phyloP scores from a whole-genome alignment of 2,113 vertebrate species.

The Nibea albiflora region DNA sequence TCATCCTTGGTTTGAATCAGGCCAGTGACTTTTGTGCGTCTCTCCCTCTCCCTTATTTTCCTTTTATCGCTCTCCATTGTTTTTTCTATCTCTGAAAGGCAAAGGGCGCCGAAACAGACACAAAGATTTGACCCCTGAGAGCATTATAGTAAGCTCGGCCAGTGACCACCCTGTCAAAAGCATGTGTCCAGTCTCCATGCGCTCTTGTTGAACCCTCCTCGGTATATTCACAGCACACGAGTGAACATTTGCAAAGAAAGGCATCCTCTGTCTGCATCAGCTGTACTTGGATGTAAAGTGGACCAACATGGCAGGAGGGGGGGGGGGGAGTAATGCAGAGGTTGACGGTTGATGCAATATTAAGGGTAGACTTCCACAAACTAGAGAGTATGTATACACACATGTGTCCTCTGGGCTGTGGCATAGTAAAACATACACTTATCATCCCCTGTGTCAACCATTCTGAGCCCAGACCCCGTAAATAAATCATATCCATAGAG shows the following conservation, averaged over 20 bases:
- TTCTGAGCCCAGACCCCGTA: conserved; percentile 26
- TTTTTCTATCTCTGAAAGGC: background rate
- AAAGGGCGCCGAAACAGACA: background rate
- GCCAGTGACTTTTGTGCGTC: background rate
- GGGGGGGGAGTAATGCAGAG: background rate
- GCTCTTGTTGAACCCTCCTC: background rate
- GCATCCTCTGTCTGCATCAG: background rate
- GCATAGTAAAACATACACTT: conserved; percentile 46
- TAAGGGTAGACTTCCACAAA: conserved; percentile 12
- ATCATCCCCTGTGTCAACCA: conserved; percentile 42
- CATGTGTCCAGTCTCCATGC: background rate
- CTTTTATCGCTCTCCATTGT: background rate
- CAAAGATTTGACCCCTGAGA: background rate
- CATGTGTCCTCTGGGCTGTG: conserved; percentile 13
- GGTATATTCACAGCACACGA: background rate
- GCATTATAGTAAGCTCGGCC: background rate
- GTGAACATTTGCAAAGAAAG: background rate
- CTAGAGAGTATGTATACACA: conserved; percentile 12
- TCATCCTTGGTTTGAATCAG: background rate
- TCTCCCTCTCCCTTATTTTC: background rate
- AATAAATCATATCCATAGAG: conserved; percentile 69
- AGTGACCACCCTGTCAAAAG: background rate
- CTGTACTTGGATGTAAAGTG: background rate
- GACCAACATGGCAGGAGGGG: background rate
- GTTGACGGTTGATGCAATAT: background rate